Evolutionary conservation across 2,888 invertebrate genomes (phyloP).

Genomic region (Ctena decussata): DNA sequence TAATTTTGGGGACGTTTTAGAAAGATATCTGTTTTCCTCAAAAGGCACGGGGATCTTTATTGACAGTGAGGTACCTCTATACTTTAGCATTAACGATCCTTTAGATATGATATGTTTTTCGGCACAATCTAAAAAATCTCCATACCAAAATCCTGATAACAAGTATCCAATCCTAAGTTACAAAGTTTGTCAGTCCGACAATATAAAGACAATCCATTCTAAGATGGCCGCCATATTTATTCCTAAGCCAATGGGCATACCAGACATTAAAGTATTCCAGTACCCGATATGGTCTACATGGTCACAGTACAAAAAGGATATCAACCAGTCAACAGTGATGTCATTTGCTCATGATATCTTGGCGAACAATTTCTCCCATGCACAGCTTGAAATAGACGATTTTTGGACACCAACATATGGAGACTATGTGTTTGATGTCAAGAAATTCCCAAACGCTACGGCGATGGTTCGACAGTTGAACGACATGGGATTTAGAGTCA

Average conservation of each 20-base stretch:
- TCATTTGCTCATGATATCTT: slow-evolving; percentile 74
- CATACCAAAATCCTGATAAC: slow-evolving; percentile 67
- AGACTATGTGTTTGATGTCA: slow-evolving; percentile 91
- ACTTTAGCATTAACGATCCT: slow-evolving; percentile 92
- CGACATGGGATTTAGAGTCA: slow-evolving; percentile 91
- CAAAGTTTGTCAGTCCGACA: slow-evolving; percentile 71
- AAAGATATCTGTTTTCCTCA: slow-evolving; percentile 90
- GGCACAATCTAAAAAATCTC: slow-evolving; percentile 69
- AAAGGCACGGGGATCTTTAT: slow-evolving; percentile 91
- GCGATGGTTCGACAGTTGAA: slow-evolving; percentile 87
- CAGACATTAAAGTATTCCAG: slow-evolving; percentile 91
- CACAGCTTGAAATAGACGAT: slow-evolving; percentile 91
- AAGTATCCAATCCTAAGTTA: slow-evolving; percentile 70
- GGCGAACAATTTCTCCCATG: slow-evolving; percentile 69
- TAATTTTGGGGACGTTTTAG: slow-evolving; percentile 87
- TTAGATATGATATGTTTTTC: slow-evolving; percentile 69
- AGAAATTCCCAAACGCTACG: slow-evolving; percentile 91
- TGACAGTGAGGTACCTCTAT: slow-evolving; percentile 91
- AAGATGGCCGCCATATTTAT: slow-evolving; percentile 89
- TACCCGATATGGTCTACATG: slow-evolving; percentile 97
- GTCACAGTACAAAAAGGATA: slow-evolving; percentile 92
- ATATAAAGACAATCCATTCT: slow-evolving; percentile 70
- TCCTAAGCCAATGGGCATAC: slow-evolving; percentile 89
- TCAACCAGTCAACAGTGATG: slow-evolving; percentile 88
- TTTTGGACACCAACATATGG: slow-evolving; percentile 96